Evolutionary conservation across 2,113 vertebrate species (phyloP).

Genomic region (Tonatia bakeri): DNA sequence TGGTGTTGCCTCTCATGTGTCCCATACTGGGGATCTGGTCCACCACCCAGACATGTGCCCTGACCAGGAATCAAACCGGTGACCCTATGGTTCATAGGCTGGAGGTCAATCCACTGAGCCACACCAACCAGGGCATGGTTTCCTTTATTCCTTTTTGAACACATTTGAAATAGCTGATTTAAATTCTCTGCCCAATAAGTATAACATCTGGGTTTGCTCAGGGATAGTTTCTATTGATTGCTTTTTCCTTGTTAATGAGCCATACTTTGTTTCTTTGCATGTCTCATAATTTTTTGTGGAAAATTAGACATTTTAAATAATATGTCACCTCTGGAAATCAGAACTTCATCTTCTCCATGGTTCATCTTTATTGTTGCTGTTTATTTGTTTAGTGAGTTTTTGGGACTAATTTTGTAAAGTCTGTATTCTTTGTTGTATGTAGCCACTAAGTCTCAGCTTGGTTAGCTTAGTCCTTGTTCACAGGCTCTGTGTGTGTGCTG

Average conservation of each 20-base stretch:
- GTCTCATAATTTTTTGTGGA: neutral
- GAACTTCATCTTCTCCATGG: neutral
- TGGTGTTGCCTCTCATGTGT: too few relatives aligned
- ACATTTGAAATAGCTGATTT: slow-evolving; percentile 26
- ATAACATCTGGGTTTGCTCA: neutral
- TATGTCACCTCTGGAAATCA: neutral
- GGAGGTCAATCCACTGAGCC: too few relatives aligned
- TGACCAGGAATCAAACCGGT: too few relatives aligned
- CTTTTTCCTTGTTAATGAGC: neutral
- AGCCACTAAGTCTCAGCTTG: neutral
- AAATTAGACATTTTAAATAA: neutral
- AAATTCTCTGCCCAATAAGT: slow-evolving; percentile 8
- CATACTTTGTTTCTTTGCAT: neutral
- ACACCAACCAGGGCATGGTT: neutral
- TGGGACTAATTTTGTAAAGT: neutral
- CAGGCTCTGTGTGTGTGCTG: neutral
- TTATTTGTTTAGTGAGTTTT: neutral
- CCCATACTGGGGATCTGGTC: too few relatives aligned
- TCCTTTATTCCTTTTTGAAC: neutral
- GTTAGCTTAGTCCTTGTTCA: neutral
- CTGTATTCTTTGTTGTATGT: neutral
- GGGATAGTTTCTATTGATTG: neutral
- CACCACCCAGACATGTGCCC: too few relatives aligned
- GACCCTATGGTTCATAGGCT: too few relatives aligned
- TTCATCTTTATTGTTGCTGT: neutral